Evolutionary conservation across 2,888 invertebrate genomes (phyloP).

Genomic region (Nebria salina): DNA sequence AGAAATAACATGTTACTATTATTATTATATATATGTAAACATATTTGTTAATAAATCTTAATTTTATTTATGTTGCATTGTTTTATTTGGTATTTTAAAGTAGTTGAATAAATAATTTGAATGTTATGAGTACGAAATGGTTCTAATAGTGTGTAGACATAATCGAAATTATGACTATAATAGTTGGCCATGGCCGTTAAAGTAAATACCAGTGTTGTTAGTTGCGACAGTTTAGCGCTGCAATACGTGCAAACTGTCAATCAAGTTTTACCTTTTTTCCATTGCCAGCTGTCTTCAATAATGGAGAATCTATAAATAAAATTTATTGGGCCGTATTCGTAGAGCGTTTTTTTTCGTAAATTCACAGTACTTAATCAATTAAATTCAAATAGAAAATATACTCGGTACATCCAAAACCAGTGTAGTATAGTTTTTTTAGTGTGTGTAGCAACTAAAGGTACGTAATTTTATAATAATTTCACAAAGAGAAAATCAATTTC

Average conservation of each 20-base stretch:
- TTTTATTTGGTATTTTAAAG: background rate
- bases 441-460: constrained; percentile 17
- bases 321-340: constrained; percentile 21
- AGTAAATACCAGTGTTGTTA: background rate
- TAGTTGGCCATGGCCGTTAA: constrained; percentile 7
- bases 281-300: constrained; percentile 34
- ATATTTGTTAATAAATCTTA: constrained; percentile 7
- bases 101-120: background rate
- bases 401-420: background rate
- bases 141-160: background rate
- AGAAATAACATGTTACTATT: constrained; percentile 34
- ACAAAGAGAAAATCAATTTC: constrained; percentile 27
- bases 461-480: constrained; percentile 5
- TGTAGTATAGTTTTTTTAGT: background rate
- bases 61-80: background rate
- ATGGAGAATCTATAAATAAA: constrained; percentile 30
- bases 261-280: constrained; percentile 9
- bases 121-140: background rate
- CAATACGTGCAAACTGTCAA: constrained; percentile 18
- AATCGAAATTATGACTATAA: background rate
- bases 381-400: background rate
- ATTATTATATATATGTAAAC: background rate
- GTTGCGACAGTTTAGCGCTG: constrained; percentile 12
- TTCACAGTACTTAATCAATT: background rate
- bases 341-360: constrained; percentile 7